Percentiles rank a stretch among this genome's conserved stretches.
Conservation (phyloP, 2,113 vertebrate genomes). For the Rostratula benghalensis region DNA sequence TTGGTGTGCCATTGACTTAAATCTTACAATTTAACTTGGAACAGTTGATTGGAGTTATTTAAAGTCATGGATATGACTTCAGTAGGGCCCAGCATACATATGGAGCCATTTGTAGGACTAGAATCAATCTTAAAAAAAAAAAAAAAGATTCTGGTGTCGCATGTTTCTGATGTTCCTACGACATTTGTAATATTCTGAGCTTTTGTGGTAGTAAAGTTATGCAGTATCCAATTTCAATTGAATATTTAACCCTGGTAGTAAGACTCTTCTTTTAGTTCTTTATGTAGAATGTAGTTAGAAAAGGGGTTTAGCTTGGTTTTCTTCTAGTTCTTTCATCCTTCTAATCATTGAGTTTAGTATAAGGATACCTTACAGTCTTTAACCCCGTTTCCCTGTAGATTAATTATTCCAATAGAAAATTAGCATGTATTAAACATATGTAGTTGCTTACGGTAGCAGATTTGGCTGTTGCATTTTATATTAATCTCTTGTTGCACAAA, state of each 20-base stretch:
- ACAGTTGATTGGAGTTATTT: background rate
- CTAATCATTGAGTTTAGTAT: background rate
- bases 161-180: background rate
- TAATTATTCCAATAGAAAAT: conserved; percentile 5
- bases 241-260: background rate
- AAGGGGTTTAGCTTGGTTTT: background rate
- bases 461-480: background rate
- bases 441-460: background rate
- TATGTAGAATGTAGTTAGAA: background rate
- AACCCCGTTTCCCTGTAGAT: background rate
- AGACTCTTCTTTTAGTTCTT: background rate
- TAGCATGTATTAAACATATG: background rate
- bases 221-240: background rate
- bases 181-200: background rate
- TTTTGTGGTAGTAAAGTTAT: background rate
- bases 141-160: background rate
- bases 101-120: background rate
- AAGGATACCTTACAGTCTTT: background rate
- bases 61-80: background rate
- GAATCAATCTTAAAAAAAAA: background rate
- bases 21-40: background rate
- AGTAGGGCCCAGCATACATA: background rate
- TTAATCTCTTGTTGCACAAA: background rate
- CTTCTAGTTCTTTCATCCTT: background rate
- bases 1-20: background rate